These are phyloP conservation scores for Nemotelus pantherinus DNA, from an alignment of 2,888 invertebrate species.

Conservation along the genomic window DNA sequence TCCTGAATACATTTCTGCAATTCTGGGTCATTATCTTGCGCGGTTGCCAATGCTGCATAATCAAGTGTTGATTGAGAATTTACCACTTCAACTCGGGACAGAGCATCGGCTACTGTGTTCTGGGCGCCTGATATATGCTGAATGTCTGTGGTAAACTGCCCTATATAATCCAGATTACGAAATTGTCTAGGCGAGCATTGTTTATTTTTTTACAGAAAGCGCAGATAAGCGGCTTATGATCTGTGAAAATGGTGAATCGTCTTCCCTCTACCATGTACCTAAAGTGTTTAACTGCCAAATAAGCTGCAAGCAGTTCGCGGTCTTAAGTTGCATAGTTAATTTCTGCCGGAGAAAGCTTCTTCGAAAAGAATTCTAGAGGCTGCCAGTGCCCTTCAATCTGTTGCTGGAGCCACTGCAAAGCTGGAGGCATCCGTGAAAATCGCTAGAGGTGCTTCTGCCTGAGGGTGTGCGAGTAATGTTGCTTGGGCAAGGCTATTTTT, in stretches of 20 bases:
- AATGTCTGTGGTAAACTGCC: too few species aligned
- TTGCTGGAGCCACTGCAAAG: neutral
- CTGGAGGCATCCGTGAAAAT: neutral
- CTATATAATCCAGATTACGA: too few species aligned
- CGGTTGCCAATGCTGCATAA: too few species aligned
- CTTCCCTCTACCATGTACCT: neutral
- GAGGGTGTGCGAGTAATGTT: neutral
- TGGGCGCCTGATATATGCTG: too few species aligned
- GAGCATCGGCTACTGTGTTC: too few species aligned
- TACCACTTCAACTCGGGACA: too few species aligned
- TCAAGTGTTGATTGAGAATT: too few species aligned
- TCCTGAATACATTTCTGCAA: too few species aligned
- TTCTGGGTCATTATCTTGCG: too few species aligned
- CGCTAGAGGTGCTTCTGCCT: neutral
- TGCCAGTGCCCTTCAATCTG: neutral
- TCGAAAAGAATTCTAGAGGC: slow-evolving; percentile 4
- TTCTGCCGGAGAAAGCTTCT: neutral
- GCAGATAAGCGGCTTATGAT: slow-evolving; percentile 5
- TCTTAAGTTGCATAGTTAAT: neutral
- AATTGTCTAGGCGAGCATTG: neutral
- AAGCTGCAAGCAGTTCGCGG: slow-evolving; percentile 10
- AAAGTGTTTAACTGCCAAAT: neutral
- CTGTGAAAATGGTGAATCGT: neutral
- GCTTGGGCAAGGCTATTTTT: slow-evolving; percentile 6
- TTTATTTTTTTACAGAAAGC: neutral